Evolutionary conservation across 1,140 invertebrate genomes (phyloP), one percentile per base, ranked within the genome.

Genomic region (Bombyx mandarina): DNA sequence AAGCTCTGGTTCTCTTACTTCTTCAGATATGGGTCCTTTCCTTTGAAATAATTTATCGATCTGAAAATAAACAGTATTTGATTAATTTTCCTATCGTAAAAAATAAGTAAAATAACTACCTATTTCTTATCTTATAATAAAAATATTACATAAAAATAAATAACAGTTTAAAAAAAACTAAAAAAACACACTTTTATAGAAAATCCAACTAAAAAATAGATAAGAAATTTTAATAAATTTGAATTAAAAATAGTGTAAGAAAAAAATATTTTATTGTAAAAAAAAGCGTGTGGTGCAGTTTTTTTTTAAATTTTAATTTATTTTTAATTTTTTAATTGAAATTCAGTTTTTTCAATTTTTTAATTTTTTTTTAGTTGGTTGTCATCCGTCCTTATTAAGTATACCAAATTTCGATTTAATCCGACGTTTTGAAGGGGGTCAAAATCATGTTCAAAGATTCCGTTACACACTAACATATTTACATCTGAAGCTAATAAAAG

Each of bases 21-120:
- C 49, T 50, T 50, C 49, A 50, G 49, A 50, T 50, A 8, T 10
- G 49, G 49, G 49, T 50, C 49, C 49, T 7, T 50, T 50, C 49
- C 49, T 50, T 50, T 50, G 49, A 50, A 50, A 50, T 50, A 50
- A 50, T 50, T 50, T 50, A 50, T 50, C 49, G 49, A 50, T 50
- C 49, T 1, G 49, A 50, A 50, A 10, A 50, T 50, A 50, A 50
- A 50, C 49, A 50, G 49, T 50, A 50, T 50, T 50, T 50, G 49
- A 50, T 50, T 50, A 9, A 50, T 50, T 50, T 50, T 50, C 12
- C 49, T 10, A 50, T 50, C 49, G 49, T 50, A 50, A 50, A 50
- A 1, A 50, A 1, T 50, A 50, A 50, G 49, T 50, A 46, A 50
- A 50, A 50, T 50, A 50, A 50, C 49, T 50, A 50, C 49, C 49